Evolutionary conservation across 2,113 vertebrate species (phyloP).

Genomic region (Corapipo altera): DNA sequence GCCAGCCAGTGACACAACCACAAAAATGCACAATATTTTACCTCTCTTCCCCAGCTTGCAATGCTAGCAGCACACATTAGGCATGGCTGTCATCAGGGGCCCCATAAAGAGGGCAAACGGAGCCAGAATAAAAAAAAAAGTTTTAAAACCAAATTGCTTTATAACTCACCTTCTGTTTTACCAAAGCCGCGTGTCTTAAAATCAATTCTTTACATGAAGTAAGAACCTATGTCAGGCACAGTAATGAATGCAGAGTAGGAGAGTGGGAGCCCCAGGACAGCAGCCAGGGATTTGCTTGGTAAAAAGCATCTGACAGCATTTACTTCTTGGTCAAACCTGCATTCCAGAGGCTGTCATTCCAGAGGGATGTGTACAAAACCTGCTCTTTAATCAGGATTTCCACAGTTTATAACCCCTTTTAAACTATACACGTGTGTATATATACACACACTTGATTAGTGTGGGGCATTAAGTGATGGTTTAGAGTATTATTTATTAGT

Average conservation of each 20-base stretch:
- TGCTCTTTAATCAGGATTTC: background rate
- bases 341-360: background rate
- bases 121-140: background rate
- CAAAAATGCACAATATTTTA: background rate
- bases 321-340: background rate
- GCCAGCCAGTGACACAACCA: background rate
- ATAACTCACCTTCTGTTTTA: background rate
- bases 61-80: background rate
- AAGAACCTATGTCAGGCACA: background rate
- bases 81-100: background rate
- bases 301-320: background rate
- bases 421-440: fast-evolving
- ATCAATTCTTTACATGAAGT: background rate
- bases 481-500: background rate
- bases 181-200: background rate
- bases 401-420: background rate
- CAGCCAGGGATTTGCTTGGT: background rate
- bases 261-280: background rate
- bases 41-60: background rate
- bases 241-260: background rate
- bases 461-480: background rate
- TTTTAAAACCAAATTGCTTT: background rate
- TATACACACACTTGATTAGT: background rate
- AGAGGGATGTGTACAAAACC: background rate
- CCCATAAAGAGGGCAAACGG: background rate